These are phyloP conservation scores for Pherbina coryleti DNA, from an alignment of 2,888 invertebrate species.

Conservation along the genomic window DNA sequence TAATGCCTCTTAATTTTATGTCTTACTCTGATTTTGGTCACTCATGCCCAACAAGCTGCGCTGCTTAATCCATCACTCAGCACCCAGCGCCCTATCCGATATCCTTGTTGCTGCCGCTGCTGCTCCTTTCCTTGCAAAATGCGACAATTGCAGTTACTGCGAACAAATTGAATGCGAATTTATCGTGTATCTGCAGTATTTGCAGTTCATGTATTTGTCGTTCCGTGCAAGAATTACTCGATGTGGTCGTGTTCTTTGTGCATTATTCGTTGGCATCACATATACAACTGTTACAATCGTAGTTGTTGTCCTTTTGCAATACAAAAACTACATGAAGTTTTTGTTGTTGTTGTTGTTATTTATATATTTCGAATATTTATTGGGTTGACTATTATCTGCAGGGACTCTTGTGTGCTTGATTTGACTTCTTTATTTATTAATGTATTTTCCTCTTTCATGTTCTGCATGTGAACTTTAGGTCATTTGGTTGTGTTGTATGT, in stretches of 20 bases:
- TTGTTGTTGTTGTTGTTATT: no score
- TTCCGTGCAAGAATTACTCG: not conserved
- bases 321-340: no score
- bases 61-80: not conserved
- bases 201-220: not conserved
- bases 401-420: no score
- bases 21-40: not conserved
- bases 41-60: not conserved
- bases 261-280: not conserved
- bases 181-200: not conserved
- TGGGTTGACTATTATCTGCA: no score
- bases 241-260: not conserved
- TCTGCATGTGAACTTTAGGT: no score
- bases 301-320: no score
- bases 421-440: no score
- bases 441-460: no score
- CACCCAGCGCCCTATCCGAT: not conserved
- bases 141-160: not conserved
- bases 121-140: not conserved
- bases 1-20: not conserved
- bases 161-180: slow-evolving; percentile 1
- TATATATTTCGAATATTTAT: no score
- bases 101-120: not conserved
- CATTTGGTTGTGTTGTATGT: no score
- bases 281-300: no score